Conservation (phyloP, 2,888 invertebrate genomes). For the Dioctria rufipes region DNA sequence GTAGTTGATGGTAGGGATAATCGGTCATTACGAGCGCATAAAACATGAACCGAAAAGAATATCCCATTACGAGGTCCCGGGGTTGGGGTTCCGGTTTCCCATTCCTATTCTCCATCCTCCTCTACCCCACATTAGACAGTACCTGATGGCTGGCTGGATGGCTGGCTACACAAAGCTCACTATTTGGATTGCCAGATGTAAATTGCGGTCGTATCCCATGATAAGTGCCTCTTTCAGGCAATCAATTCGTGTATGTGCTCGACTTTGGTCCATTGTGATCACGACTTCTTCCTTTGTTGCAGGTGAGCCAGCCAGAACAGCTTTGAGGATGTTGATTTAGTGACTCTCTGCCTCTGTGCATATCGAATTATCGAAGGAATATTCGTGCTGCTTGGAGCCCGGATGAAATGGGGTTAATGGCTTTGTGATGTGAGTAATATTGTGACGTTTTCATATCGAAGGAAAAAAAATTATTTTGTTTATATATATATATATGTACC, state of each 20-base stretch:
- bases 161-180: conserved; percentile 39
- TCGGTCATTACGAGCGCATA: conserved; percentile 59
- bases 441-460: background rate
- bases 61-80: conserved; percentile 45
- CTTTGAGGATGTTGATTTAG: conserved; percentile 45
- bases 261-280: conserved; percentile 44
- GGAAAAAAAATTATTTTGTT: background rate
- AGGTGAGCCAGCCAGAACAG: conserved; percentile 24
- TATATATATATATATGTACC: too few relatives aligned
- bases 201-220: conserved; percentile 58
- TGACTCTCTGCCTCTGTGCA: conserved; percentile 10
- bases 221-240: conserved; percentile 58
- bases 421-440: conserved; percentile 40
- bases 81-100: background rate
- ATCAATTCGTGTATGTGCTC: conserved; percentile 57
- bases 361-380: conserved; percentile 34
- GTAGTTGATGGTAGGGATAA: conserved; percentile 52
- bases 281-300: conserved; percentile 48
- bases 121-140: background rate
- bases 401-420: conserved; percentile 47
- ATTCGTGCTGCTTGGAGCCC: background rate
- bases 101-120: background rate
- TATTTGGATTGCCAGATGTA: conserved; percentile 60
- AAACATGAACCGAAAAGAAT: conserved; percentile 57
- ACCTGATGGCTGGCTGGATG: background rate